Conservation (phyloP, 1,140 invertebrate species). For the Bombus difficillimus region DNA sequence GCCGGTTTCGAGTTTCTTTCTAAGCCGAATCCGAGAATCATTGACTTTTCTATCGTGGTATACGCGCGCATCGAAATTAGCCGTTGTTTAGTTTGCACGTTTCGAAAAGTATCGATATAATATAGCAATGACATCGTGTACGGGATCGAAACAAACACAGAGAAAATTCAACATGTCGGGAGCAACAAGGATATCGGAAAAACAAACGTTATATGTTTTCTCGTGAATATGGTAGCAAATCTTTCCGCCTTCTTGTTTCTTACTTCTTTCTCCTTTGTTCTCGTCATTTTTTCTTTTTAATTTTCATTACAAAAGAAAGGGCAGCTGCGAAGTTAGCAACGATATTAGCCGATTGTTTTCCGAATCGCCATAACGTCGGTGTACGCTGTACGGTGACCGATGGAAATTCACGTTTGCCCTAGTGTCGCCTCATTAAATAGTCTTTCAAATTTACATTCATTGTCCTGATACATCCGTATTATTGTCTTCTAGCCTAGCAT, state of each 20-base stretch:
- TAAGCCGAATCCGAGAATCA: background rate
- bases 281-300: background rate
- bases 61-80: background rate
- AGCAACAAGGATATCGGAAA: conserved; percentile 11
- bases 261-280: background rate
- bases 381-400: background rate
- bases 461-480: background rate
- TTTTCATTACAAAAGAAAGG: background rate
- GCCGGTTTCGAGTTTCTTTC: background rate
- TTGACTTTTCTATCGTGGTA: background rate
- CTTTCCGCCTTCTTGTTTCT: background rate
- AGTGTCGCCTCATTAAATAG: background rate
- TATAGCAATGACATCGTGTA: conserved; percentile 11
- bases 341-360: background rate
- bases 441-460: background rate
- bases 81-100: conserved; percentile 37
- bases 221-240: background rate
- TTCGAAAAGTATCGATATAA: conserved; percentile 26
- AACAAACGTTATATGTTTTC: background rate
- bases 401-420: background rate
- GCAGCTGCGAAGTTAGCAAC: background rate
- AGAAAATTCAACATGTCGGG: conserved; percentile 32
- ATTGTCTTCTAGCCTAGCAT: background rate
- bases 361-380: background rate
- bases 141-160: conserved; percentile 17